A percentile compares a stretch with the other conserved stretches of the same genome.
Evolutionary conservation across 2,797 vertebrate genomes (phyloP).

Genomic region (Natrix natrix): DNA sequence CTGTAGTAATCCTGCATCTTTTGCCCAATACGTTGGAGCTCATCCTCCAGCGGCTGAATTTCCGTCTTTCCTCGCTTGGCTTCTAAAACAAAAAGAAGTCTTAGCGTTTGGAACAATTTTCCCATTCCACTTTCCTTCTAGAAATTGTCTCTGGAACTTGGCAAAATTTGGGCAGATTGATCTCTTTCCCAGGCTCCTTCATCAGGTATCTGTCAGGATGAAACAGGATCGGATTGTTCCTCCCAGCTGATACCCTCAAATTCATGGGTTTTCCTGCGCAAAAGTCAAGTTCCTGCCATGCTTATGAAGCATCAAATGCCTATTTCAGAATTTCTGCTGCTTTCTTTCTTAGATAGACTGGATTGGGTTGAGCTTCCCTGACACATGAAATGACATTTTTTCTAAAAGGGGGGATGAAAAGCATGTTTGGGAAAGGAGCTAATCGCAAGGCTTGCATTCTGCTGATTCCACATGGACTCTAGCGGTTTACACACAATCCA

Average conservation of each 20-base stretch:
- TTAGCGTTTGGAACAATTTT: not conserved
- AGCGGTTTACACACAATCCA: not conserved
- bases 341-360: not conserved
- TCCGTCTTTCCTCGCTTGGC: not conserved
- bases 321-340: not conserved
- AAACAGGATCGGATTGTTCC: not conserved
- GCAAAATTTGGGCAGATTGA: not conserved
- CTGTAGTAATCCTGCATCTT: slow-evolving; percentile 82
- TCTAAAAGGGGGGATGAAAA: not conserved
- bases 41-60: slow-evolving; percentile 67
- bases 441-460: not conserved
- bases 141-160: not conserved
- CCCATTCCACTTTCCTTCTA: not conserved
- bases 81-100: slow-evolving; percentile 22
- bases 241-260: not conserved
- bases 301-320: not conserved
- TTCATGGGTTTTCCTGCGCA: not conserved
- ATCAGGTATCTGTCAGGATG: not conserved
- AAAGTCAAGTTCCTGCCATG: not conserved
- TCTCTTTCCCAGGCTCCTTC: not conserved
- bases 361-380: not conserved
- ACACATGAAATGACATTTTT: not conserved
- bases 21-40: slow-evolving; percentile 79
- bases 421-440: not conserved
- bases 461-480: not conserved